Base-by-base conservation (phyloP, 2,888 invertebrate species). In the Adela reaumurella region DNA sequence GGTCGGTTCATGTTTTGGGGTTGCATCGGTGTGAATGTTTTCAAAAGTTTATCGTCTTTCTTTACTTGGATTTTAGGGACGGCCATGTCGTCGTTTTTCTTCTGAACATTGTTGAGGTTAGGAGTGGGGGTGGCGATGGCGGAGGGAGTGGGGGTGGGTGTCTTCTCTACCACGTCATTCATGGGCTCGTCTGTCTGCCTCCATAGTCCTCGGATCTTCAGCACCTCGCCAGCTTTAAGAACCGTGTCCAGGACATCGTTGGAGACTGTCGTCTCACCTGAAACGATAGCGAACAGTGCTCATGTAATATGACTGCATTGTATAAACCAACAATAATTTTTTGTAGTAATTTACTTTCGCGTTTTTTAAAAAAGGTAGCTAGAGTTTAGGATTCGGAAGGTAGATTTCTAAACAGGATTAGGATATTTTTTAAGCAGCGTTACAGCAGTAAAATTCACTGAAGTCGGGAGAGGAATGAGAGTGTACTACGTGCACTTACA, bases 191-290 rank as follows among this genome's bases (percentile, higher is more conserved):
- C 83, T 47, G 82, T 80, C 54, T 85, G 88, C 58, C 90, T 82
- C 83, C 90, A 92, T 1, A 92, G 71, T 0, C 92, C 92, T 46
- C 90, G 85, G 46, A 92, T 88, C 65, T 91, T 88, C 3, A 92
- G 69, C 14, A 91, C 84, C 62, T 92, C 92, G 0, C 92, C 92
- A 0, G 92, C 92, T 62, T 87, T 86, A 20, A 92, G 65, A 1
- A 92, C 92, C 53, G 86, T 88, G 56, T 89, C 90, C 51, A 92
- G 67, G 45, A 92, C 89, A 61, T 91, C 92, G 68, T 92, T 91
- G 49, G 90, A 89, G 20, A 92, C 92, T 43, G 92, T 92, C 20
- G 92, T 90, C 72, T 89, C 89, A 18, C 88, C 88, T 73, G 67
- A 64, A 62, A 61, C 44, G 5, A n/a, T n/a, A n/a, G n/a, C n/a